phyloP scores from a whole-genome alignment of 2,113 vertebrate species.

The Pica pica region DNA sequence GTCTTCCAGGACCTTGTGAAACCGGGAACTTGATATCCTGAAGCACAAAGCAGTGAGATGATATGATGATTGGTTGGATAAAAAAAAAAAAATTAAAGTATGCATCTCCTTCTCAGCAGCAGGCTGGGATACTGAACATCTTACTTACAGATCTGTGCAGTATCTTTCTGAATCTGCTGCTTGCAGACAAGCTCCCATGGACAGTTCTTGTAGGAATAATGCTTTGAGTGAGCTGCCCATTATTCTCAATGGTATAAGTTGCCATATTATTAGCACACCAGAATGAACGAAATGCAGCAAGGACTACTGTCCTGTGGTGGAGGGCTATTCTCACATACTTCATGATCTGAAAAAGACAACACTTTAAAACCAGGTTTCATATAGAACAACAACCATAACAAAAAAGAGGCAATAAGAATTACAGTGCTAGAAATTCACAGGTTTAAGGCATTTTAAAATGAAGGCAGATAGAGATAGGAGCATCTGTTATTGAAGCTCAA shows the following conservation, averaged over 20 bases:
- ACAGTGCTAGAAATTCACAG: not conserved
- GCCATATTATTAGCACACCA: not conserved
- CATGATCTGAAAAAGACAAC: not conserved
- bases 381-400: not conserved
- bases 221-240: not conserved
- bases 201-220: not conserved
- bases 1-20: not conserved
- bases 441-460: not conserved
- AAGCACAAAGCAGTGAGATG: not conserved
- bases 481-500: not conserved
- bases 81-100: not conserved
- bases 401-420: not conserved
- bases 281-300: not conserved
- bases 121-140: not conserved
- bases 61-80: not conserved
- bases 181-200: not conserved
- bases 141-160: not conserved
- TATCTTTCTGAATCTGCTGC: not conserved
- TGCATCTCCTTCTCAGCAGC: not conserved
- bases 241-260: not conserved
- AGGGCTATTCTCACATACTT: not conserved
- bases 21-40: not conserved
- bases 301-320: rapidly evolving
- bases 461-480: not conserved
- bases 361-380: not conserved